These are phyloP conservation scores for Cacoxenus indagator DNA, from an alignment of 2,888 invertebrate genomes.

Conservation along the genomic window DNA sequence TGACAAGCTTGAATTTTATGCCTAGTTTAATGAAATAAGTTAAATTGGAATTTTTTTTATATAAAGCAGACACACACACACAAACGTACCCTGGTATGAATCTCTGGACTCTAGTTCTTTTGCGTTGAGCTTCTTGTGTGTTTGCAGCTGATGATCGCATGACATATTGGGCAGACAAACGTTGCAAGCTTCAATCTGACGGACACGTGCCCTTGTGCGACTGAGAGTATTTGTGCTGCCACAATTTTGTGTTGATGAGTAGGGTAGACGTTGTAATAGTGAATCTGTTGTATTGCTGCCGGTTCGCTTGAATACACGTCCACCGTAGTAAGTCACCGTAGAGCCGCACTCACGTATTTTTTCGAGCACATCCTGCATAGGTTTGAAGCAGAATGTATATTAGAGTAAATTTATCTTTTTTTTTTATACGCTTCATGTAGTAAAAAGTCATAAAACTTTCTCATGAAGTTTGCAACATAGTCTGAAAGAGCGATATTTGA, in stretches of 20 bases:
- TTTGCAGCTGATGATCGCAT: constrained; percentile 45
- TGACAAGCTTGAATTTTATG: constrained; percentile 84
- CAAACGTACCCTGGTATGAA: constrained; percentile 50
- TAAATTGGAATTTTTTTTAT: constrained; percentile 14
- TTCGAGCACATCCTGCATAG: constrained; percentile 78
- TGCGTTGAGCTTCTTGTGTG: constrained; percentile 23
- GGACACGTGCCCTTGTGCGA: constrained; percentile 59
- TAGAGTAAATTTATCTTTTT: not conserved
- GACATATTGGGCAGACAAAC: constrained; percentile 58
- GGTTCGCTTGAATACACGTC: constrained; percentile 78
- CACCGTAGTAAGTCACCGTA: constrained; percentile 90
- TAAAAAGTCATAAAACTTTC: too few species aligned
- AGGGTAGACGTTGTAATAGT: constrained; percentile 44
- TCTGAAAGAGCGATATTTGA: too few species aligned
- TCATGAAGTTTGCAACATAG: too few species aligned
- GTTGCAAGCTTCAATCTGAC: constrained; percentile 70
- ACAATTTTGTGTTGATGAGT: constrained; percentile 69
- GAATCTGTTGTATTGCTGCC: constrained; percentile 72
- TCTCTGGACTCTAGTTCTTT: constrained; percentile 37
- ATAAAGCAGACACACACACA: not conserved
- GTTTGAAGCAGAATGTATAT: constrained; percentile 39
- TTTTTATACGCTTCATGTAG: too few species aligned
- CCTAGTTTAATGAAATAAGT: constrained; percentile 70
- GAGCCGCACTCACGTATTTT: constrained; percentile 92
- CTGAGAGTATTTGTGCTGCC: constrained; percentile 70